Evolutionary conservation across 2,797 vertebrate species (phyloP), one percentile per base, ranked within the genome.

Genomic region (Aselliscus stoliczkanus): DNA sequence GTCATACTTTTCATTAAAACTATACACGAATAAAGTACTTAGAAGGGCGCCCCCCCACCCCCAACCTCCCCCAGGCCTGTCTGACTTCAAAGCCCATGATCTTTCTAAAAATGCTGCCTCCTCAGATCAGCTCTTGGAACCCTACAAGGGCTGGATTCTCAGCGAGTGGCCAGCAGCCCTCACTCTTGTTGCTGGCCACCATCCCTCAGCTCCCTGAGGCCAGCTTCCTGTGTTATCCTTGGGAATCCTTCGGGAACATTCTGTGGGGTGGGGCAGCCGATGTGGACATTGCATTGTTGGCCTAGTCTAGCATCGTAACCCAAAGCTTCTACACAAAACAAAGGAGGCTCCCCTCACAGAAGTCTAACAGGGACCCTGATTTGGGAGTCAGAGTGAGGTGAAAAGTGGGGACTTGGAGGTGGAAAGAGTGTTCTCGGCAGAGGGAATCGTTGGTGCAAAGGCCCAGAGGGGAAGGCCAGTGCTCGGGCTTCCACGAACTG

Each of bases 1-100:
- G 27, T 10, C 47, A 21, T 20, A 11, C 58, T n/a, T 44, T 72
- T 56, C 67, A 1, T 25, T 34, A 29, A 15, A 20, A n/a, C 20
- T 14, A 64, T 4, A 4, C 0, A 13, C 1, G 12, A 18, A 20
- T 10, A 2, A 60, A n/a, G 37, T 31, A 4, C 54, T 11, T 4
- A 9, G 25, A 27, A 62, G 17, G 77, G 77, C 3, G 0, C 39
- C 47, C 47, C 14, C 47, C 47, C 2, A 0, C 29, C 47, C 47
- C 14, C 47, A 13, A 50, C 9, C 70, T n/a, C 21, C 9, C 70
- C 42, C 21, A 29, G 27, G 7, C 44, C 54, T 44, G 20, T 21
- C 50, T 42, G 47, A 15, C 11, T n/a, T 67, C n/a, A 52, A 69
- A 83, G 20, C 25, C 15, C 12, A 0, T 29, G 20, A 9, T 69